These are phyloP conservation scores for Scaptomyza flava DNA, from an alignment of 2,888 invertebrate species.

Conservation along the genomic window DNA sequence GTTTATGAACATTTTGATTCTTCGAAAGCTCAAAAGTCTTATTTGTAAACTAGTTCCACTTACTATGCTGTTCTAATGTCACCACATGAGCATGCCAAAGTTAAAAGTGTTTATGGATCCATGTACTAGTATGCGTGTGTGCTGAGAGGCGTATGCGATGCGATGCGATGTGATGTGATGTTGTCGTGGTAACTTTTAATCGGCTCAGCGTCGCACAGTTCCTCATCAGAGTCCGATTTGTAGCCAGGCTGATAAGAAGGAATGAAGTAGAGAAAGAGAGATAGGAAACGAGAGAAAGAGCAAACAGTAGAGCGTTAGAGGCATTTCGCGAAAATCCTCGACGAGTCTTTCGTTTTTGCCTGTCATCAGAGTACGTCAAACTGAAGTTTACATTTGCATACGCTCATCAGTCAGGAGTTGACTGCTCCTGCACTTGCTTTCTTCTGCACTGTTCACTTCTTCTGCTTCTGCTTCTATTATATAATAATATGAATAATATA, in stretches of 20 bases:
- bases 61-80: not conserved
- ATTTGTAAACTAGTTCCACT: constrained; percentile 5
- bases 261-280: not conserved
- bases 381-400: constrained; percentile 72
- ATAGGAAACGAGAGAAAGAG: not conserved
- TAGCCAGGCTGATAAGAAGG: too few species aligned
- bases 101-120: constrained; percentile 18
- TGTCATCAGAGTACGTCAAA: constrained; percentile 65
- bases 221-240: constrained; percentile 42
- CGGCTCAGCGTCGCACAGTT: constrained; percentile 70
- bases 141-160: constrained; percentile 4
- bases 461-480: not conserved
- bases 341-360: constrained; percentile 37
- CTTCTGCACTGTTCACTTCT: constrained; percentile 1
- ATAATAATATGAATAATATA: too few species aligned
- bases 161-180: constrained; percentile 41
- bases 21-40: too few species aligned
- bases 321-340: constrained; percentile 34
- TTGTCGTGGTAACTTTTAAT: constrained; percentile 80
- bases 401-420: constrained; percentile 65
- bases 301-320: constrained; percentile 10
- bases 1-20: too few species aligned
- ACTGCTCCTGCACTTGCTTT: constrained; percentile 25
- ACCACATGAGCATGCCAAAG: constrained; percentile 6
- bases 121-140: constrained; percentile 3